phyloP scores from a whole-genome alignment of 1,140 invertebrate species.

The Aphidius ervi region DNA sequence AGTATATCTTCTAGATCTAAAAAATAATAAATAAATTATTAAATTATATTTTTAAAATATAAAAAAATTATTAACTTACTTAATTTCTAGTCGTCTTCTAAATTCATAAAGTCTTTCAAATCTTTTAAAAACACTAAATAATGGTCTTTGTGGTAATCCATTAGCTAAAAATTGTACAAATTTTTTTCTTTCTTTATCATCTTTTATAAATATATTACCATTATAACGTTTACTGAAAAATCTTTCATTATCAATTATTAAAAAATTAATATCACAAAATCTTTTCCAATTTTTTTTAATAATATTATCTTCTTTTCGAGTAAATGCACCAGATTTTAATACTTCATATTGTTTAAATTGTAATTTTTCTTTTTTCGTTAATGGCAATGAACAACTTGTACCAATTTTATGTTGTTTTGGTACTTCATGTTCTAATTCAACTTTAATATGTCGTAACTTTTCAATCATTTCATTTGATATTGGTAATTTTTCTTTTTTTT shows the following conservation, averaged over 20 bases:
- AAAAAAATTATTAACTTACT: neutral
- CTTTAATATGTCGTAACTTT: slow-evolving; percentile 30
- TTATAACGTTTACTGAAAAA: slow-evolving; percentile 30
- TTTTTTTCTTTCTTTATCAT: slow-evolving; percentile 31
- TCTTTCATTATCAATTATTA: slow-evolving; percentile 29
- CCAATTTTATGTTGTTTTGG: slow-evolving; percentile 41
- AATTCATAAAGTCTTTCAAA: slow-evolving; percentile 33
- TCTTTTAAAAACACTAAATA: slow-evolving; percentile 39
- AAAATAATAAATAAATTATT: too few species aligned
- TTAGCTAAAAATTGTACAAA: slow-evolving; percentile 45
- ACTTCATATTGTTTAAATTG: neutral
- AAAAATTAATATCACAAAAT: slow-evolving; percentile 45
- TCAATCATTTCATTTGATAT: slow-evolving; percentile 22
- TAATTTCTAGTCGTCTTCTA: neutral
- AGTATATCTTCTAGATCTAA: neutral
- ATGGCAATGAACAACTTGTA: slow-evolving; percentile 30
- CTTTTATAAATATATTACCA: slow-evolving; percentile 28
- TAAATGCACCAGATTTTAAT: slow-evolving; percentile 34
- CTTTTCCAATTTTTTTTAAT: slow-evolving; percentile 43
- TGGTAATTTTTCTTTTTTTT: neutral
- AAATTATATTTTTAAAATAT: too few species aligned
- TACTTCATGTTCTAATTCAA: slow-evolving; percentile 36
- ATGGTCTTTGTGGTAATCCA: slow-evolving; percentile 38
- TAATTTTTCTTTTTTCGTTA: neutral
- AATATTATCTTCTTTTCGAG: slow-evolving; percentile 35